These are phyloP conservation scores for Dromaius novaehollandiae DNA, from an alignment of 2,113 vertebrate species.

Conservation along the genomic window DNA sequence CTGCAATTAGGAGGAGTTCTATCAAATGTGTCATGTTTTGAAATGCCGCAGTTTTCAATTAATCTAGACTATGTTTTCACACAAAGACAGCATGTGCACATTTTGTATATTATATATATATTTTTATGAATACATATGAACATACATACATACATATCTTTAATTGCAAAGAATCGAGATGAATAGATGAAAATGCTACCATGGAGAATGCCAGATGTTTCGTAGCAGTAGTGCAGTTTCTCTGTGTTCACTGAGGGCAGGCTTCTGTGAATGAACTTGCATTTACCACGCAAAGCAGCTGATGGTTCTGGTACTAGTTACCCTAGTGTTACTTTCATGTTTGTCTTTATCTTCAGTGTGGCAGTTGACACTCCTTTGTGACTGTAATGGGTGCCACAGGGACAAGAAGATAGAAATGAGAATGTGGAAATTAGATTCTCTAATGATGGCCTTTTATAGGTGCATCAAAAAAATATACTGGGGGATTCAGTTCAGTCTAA, in stretches of 20 bases:
- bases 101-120: background rate
- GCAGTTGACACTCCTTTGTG: background rate
- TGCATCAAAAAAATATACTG: background rate
- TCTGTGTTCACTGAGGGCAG: background rate
- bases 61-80: background rate
- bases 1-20: background rate
- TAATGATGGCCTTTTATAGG: background rate
- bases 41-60: background rate
- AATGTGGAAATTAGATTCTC: background rate
- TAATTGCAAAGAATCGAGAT: background rate
- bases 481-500: background rate
- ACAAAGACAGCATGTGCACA: background rate
- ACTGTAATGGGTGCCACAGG: background rate
- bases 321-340: background rate
- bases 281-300: background rate
- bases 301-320: background rate
- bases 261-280: background rate
- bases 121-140: background rate
- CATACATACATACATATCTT: background rate
- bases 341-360: background rate
- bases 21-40: background rate
- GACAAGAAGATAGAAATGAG: background rate
- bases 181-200: background rate
- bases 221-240: background rate
- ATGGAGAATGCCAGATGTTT: background rate